Conservation (phyloP, 2,797 vertebrate species). For the Hyperoplus lanceolatus region DNA sequence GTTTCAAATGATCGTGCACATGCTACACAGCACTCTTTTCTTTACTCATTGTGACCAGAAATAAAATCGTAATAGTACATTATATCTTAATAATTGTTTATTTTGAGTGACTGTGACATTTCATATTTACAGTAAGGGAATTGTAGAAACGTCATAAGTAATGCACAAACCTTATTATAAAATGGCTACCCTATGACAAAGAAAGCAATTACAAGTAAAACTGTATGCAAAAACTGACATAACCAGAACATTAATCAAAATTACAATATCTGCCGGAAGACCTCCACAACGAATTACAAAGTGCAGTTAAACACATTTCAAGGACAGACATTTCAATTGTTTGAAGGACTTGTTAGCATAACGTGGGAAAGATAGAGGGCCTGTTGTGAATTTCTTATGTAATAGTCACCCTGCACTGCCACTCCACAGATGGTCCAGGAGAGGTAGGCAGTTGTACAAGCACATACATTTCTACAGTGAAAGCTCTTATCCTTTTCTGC, state of each 20-base stretch:
- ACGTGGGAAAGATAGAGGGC: constrained; percentile 58
- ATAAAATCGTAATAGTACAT: background rate
- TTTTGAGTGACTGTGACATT: background rate
- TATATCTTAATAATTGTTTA: background rate
- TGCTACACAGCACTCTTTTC: background rate
- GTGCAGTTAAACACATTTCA: constrained; percentile 28
- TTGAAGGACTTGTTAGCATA: constrained; percentile 57
- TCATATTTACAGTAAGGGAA: constrained; percentile 1
- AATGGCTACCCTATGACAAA: background rate
- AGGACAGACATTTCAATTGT: constrained; percentile 56
- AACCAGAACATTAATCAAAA: constrained; percentile 7
- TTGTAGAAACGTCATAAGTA: background rate
- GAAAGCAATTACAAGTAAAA: background rate
- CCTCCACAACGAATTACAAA: constrained; percentile 34
- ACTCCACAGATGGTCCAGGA: constrained; percentile 79
- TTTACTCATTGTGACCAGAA: background rate
- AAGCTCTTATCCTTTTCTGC: constrained; percentile 79
- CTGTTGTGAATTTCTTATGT: constrained; percentile 71
- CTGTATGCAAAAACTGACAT: constrained; percentile 4
- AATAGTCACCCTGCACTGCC: constrained; percentile 72
- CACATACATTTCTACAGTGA: constrained; percentile 81
- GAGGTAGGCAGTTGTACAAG: constrained; percentile 80
- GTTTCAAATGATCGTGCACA: background rate
- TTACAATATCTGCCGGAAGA: background rate
- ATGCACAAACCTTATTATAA: background rate